phyloP scores from a whole-genome alignment of 2,113 vertebrate species.

The Gymnorhina tibicen region DNA sequence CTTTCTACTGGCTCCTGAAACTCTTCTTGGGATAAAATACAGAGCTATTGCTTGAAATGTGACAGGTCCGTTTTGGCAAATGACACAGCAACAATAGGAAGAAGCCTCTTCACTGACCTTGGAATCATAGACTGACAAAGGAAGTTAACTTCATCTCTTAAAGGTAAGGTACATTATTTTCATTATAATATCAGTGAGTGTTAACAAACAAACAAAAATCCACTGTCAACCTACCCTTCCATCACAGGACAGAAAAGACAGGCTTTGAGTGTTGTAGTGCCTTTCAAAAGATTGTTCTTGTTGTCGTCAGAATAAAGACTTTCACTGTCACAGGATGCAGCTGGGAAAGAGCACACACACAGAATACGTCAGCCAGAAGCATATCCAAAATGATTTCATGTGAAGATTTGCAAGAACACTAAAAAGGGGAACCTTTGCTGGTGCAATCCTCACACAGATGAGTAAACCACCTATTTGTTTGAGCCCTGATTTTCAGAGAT shows the following conservation, averaged over 20 bases:
- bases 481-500: not conserved
- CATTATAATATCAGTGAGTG: accelerated
- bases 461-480: not conserved
- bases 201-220: not conserved
- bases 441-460: not conserved
- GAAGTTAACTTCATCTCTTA: not conserved
- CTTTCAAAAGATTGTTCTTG: conserved; percentile 58
- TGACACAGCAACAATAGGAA: not conserved
- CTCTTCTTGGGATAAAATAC: not conserved
- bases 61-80: not conserved
- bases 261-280: conserved; percentile 68
- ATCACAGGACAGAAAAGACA: conserved; percentile 78
- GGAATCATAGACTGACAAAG: not conserved
- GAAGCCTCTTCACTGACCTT: not conserved
- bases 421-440: not conserved
- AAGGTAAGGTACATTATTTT: not conserved
- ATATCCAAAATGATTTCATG: not conserved
- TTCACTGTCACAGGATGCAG: conserved; percentile 64
- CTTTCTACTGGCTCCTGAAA: not conserved
- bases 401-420: not conserved
- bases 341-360: conserved; percentile 44
- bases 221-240: conserved; percentile 73
- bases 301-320: conserved; percentile 66
- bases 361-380: not conserved
- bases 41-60: not conserved